Evolutionary conservation across 2,888 invertebrate genomes (phyloP), one percentile per base, ranked within the genome.

Genomic region (Xylophagus ater): DNA sequence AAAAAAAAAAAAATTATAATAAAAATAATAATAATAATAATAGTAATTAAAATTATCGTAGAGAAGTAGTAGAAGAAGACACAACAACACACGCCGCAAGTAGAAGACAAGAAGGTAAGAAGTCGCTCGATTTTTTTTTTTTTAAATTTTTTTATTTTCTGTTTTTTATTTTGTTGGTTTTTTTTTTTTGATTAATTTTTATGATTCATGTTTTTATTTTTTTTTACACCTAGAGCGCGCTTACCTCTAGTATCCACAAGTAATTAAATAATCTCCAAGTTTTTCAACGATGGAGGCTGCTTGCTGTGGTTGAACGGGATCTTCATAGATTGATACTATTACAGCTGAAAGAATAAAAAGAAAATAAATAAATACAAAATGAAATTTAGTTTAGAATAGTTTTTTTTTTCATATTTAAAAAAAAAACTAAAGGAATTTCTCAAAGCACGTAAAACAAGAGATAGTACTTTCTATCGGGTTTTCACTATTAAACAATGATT

Each of bases 251-350:
- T 87, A 89, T 79, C 89, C 88, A 79, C 88, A 89, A 75, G 79
- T 81, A 76, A 89, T 80, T 78, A 90, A 83, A 81, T 90, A 90
- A 71, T 90, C 90, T 75, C 90, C 89, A 78, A 90, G 78, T 78
- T 89, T 89, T 80, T 90, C 90, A 70, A 89, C 89, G 72, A 90
- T 87, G 58, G 88, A 88, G 69, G 90, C 90, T 65, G 89, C 89
- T 74, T 90, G 90, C 72, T 90, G 89, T 69, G 90, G 89, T 74
- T 89, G 89, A 70, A 89, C 88, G 66, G 89, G 89, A 73, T 90
- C 89, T 80, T 89, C 87, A 67, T 90, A 90, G 67, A 89, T 78
- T 70, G 89, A 85, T 68, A 90, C 81, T 69, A 90, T 88, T 70
- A 89, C 84, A 66, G 89, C 87, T 86, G 73, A 43, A 79, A 79